Percentiles rank a stretch among this genome's conserved stretches.
These are phyloP conservation scores for Vanessa atalanta DNA, from an alignment of 1,140 invertebrate species.

Conservation along the genomic window DNA sequence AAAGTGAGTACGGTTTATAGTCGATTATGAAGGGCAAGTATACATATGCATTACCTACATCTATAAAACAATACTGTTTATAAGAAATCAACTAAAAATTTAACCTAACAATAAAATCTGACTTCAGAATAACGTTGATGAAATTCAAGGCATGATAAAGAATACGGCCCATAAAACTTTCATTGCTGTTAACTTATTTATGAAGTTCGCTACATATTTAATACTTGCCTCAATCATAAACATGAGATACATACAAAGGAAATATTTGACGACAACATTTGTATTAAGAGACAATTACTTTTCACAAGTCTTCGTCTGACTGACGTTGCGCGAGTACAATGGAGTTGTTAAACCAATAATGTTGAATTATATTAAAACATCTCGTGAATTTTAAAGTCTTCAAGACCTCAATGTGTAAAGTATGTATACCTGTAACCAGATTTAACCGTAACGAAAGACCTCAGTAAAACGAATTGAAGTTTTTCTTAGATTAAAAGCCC, in stretches of 20 bases:
- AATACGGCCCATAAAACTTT: slow-evolving; percentile 76
- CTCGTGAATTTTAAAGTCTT: too few relatives aligned
- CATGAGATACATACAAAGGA: slow-evolving; percentile 32
- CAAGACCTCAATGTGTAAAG: background rate
- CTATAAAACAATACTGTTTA: background rate
- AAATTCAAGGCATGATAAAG: slow-evolving; percentile 76
- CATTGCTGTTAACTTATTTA: slow-evolving; percentile 77
- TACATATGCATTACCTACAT: background rate
- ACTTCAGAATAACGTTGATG: slow-evolving; percentile 61
- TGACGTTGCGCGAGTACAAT: too few relatives aligned
- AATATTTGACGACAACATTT: slow-evolving; percentile 9
- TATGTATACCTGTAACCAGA: background rate
- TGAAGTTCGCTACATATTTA: slow-evolving; percentile 72
- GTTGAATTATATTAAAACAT: background rate
- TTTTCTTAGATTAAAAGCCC: background rate
- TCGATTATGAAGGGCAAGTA: background rate
- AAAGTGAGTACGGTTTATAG: background rate
- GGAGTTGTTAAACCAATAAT: background rate
- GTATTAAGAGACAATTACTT: slow-evolving; percentile 8
- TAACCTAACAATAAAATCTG: slow-evolving; percentile 54
- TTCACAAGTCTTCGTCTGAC: background rate
- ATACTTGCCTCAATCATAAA: slow-evolving; percentile 58
- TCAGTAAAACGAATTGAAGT: background rate
- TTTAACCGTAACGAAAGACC: background rate
- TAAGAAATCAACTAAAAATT: slow-evolving; percentile 33